A percentile compares a stretch with the other conserved stretches of the same genome.
Conservation (phyloP, 1,140 invertebrate genomes). For the Drosophila littoralis region DNA sequence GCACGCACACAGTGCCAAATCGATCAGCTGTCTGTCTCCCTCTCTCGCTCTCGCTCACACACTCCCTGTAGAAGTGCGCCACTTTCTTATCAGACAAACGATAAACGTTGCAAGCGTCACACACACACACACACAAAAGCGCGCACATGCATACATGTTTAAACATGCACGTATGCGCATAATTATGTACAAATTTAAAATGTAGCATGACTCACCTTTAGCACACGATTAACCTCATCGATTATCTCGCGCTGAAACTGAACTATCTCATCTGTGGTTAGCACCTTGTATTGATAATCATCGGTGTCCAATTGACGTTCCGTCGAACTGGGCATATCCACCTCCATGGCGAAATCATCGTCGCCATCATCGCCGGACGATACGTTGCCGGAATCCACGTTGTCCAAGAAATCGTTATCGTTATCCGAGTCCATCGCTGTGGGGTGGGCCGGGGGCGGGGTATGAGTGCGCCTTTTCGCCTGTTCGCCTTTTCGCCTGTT, state of each 20-base stretch:
- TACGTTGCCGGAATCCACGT: slow-evolving; percentile 96
- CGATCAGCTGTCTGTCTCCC: neutral
- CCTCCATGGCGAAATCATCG: slow-evolving; percentile 94
- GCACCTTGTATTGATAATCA: slow-evolving; percentile 96
- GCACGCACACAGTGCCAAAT: neutral
- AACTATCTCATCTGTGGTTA: slow-evolving; percentile 98
- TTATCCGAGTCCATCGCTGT: slow-evolving; percentile 90
- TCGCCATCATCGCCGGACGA: slow-evolving; percentile 95
- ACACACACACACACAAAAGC: neutral
- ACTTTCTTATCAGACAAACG: slow-evolving; percentile 21
- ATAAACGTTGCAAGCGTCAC: slow-evolving; percentile 2
- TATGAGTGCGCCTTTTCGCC: neutral
- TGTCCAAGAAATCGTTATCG: slow-evolving; percentile 94
- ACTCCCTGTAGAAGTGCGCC: neutral
- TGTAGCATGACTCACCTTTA: slow-evolving; percentile 88
- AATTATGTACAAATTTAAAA: neutral
- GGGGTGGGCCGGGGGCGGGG: neutral
- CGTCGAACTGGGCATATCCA: slow-evolving; percentile 88
- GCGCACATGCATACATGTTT: neutral
- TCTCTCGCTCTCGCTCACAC: neutral
- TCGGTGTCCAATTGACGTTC: slow-evolving; percentile 92
- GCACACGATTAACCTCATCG: slow-evolving; percentile 96
- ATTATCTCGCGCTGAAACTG: slow-evolving; percentile 98
- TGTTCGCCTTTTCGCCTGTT: neutral
- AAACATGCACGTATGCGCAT: neutral